A percentile compares a stretch with the other conserved stretches of the same genome.
phyloP scores from a whole-genome alignment of 1,140 invertebrate genomes.

The Lanistes nyassanus region DNA sequence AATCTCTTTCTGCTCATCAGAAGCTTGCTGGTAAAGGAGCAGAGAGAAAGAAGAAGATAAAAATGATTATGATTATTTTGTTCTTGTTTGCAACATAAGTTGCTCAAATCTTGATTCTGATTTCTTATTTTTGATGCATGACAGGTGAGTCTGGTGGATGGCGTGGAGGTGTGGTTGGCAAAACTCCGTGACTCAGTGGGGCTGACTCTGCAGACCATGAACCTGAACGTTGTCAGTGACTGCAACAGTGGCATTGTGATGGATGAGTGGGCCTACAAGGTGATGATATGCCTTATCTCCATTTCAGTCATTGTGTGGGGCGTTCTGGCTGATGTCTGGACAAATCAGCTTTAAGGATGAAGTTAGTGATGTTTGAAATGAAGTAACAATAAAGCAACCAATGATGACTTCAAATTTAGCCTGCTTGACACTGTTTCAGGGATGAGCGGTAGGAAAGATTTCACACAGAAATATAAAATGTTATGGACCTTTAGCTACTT shows the following conservation, averaged over 20 bases:
- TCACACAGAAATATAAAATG: too few relatives aligned
- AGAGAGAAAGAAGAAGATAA: not conserved
- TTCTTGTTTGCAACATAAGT: not conserved
- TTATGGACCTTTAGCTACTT: too few relatives aligned
- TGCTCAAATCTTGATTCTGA: not conserved
- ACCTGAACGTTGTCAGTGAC: conserved; percentile 56
- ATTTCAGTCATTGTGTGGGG: too few relatives aligned
- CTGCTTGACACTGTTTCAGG: too few relatives aligned
- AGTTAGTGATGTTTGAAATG: too few relatives aligned
- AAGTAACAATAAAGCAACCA: too few relatives aligned
- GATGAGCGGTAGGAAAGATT: too few relatives aligned
- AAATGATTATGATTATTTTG: not conserved
- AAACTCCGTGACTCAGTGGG: conserved; percentile 58
- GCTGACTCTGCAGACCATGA: conserved; percentile 55
- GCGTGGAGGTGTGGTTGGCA: conserved; percentile 63
- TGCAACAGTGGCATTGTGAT: conserved; percentile 56
- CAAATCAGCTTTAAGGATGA: too few relatives aligned
- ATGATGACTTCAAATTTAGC: too few relatives aligned
- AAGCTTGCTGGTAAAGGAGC: not conserved
- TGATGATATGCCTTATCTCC: conserved; percentile 24
- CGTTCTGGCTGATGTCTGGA: too few relatives aligned
- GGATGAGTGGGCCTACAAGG: conserved; percentile 64
- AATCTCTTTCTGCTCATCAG: too few relatives aligned
- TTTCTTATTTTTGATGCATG: not conserved
- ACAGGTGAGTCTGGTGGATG: conserved; percentile 60